Percentiles rank a stretch among this genome's conserved stretches.
These are phyloP conservation scores for Indri indri DNA, from an alignment of 2,113 vertebrate species.

Conservation along the genomic window DNA sequence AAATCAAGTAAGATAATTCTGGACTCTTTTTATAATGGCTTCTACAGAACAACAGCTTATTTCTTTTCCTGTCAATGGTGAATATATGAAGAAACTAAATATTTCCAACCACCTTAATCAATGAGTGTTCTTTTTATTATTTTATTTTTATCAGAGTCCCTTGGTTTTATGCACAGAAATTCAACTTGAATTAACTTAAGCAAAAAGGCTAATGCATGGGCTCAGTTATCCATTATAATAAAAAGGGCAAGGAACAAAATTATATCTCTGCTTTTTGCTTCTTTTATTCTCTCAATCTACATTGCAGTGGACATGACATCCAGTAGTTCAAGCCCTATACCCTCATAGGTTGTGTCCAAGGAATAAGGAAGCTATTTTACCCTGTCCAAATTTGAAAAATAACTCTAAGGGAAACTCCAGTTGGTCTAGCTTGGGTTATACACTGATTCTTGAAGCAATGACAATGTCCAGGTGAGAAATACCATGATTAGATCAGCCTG, in stretches of 20 bases:
- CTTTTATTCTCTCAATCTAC: background rate
- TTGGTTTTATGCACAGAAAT: background rate
- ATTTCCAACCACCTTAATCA: constrained; percentile 34
- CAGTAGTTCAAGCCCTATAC: background rate
- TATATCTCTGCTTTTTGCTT: background rate
- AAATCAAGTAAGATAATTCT: constrained; percentile 63
- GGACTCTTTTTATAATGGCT: constrained; percentile 50
- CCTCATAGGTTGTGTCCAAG: background rate
- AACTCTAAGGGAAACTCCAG: background rate
- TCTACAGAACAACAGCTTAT: constrained; percentile 44
- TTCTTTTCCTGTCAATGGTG: constrained; percentile 3
- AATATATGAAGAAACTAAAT: constrained; percentile 31
- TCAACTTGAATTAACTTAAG: background rate
- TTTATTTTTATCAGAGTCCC: constrained; percentile 49
- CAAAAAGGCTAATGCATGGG: background rate
- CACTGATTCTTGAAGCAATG: background rate
- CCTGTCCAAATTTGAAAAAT: background rate
- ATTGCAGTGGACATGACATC: background rate
- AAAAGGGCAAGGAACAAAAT: background rate
- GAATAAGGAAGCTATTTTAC: background rate
- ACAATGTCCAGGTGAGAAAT: background rate
- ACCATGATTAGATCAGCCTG: background rate
- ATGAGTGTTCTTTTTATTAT: background rate
- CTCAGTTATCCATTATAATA: background rate
- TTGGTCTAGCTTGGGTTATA: background rate